Percentiles rank a stretch among this genome's conserved stretches.
These are phyloP conservation scores for Drosophila acutilabella DNA, from an alignment of 2,888 invertebrate species.

Conservation along the genomic window DNA sequence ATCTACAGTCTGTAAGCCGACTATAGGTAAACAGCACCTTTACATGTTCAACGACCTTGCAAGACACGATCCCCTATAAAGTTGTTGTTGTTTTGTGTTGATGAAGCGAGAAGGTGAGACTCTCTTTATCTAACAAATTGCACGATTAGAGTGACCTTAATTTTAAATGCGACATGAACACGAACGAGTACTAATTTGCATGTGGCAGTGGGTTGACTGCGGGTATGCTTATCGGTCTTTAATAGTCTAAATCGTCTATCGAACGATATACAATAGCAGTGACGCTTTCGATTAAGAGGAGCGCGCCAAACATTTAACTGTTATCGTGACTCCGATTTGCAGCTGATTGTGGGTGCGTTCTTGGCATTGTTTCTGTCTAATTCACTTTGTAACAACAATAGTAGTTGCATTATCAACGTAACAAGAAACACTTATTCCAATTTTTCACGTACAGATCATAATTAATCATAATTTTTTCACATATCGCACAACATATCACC, in stretches of 20 bases:
- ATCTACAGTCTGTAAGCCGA: background rate
- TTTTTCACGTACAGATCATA: slow-evolving; percentile 13
- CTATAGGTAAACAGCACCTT: slow-evolving; percentile 5
- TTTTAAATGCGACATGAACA: slow-evolving; percentile 57
- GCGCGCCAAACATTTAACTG: slow-evolving; percentile 45
- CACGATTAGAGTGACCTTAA: slow-evolving; percentile 63
- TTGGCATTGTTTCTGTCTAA: slow-evolving; percentile 22
- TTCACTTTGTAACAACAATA: slow-evolving; percentile 25
- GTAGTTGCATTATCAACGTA: slow-evolving; percentile 20
- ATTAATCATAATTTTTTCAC: too few relatives aligned
- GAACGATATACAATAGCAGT: slow-evolving; percentile 44
- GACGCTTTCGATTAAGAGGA: slow-evolving; percentile 31
- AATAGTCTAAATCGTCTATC: slow-evolving; percentile 32
- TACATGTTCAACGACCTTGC: slow-evolving; percentile 49
- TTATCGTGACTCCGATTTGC: slow-evolving; percentile 30
- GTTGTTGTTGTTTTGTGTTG: slow-evolving; percentile 6
- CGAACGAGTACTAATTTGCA: slow-evolving; percentile 56
- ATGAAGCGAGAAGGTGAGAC: background rate
- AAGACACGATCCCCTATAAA: slow-evolving; percentile 41
- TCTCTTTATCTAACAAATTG: slow-evolving; percentile 35
- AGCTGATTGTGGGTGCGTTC: slow-evolving; percentile 42
- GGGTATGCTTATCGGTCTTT: slow-evolving; percentile 31
- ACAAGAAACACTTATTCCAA: slow-evolving; percentile 4
- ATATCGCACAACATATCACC: slow-evolving; percentile 40
- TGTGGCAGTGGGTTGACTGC: slow-evolving; percentile 42